Conservation (phyloP, 1,140 invertebrate species). For the Drosophila triauraria region DNA sequence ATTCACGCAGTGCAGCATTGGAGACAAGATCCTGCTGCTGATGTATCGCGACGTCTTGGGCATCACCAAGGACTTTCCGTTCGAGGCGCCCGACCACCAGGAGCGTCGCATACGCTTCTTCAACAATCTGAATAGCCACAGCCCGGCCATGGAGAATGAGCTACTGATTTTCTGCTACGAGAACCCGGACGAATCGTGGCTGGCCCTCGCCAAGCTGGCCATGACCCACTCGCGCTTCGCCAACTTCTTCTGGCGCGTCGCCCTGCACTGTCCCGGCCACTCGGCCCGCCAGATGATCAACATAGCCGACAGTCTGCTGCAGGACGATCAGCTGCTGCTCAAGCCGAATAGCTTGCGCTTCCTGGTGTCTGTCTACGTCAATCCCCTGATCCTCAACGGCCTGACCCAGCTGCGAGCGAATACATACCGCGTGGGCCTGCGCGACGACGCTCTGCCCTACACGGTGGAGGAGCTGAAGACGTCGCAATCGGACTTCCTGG, state of each 20-base stretch:
- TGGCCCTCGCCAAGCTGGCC: slow-evolving; percentile 39
- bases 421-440: slow-evolving; percentile 2
- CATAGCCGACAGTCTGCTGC: not conserved
- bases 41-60: slow-evolving; percentile 31
- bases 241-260: slow-evolving; percentile 17
- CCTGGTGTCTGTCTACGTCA: slow-evolving; percentile 26
- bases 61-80: not conserved
- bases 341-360: not conserved
- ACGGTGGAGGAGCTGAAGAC: not conserved
- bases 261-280: slow-evolving; percentile 12
- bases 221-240: slow-evolving; percentile 26
- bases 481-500: slow-evolving; percentile 16
- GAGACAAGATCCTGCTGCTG: slow-evolving; percentile 28
- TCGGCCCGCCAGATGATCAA: slow-evolving; percentile 1
- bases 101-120: slow-evolving; percentile 34
- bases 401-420: not conserved
- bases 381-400: slow-evolving; percentile 19
- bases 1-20: not conserved
- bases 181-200: slow-evolving; percentile 33
- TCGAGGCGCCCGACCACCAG: not conserved
- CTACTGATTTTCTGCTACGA: slow-evolving; percentile 44
- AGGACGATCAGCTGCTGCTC: slow-evolving; percentile 16
- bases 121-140: slow-evolving; percentile 9
- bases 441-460: slow-evolving; percentile 7
- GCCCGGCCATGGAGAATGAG: not conserved